Conservation (phyloP, 1,140 invertebrate species). For the Zophobas morio region DNA sequence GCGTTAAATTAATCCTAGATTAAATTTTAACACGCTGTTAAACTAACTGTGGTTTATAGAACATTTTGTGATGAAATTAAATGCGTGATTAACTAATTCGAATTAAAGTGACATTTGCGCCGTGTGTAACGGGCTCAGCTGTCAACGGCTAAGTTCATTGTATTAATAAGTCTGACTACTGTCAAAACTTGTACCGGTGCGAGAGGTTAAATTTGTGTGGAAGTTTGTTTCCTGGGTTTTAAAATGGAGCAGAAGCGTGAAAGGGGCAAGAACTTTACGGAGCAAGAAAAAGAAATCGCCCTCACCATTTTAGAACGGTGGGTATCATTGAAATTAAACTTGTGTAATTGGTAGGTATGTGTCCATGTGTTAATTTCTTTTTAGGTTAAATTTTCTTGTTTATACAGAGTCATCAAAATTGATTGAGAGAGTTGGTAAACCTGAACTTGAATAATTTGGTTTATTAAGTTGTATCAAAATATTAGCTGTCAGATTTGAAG, state of each 20-base stretch:
- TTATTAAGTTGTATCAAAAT: no score
- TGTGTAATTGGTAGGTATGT: no score
- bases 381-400: no score
- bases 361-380: no score
- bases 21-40: not conserved
- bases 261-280: not conserved
- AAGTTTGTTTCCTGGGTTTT: not conserved
- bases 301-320: not conserved
- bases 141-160: not conserved
- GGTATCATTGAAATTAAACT: no score
- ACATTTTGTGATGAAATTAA: not conserved
- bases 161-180: not conserved
- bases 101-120: constrained; percentile 5
- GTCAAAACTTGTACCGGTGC: not conserved
- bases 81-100: not conserved
- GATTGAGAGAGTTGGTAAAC: no score
- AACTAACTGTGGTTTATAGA: not conserved
- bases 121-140: not conserved
- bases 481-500: no score
- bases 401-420: no score
- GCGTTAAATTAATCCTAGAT: not conserved
- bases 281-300: constrained; percentile 3
- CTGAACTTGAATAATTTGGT: no score
- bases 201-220: not conserved
- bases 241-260: not conserved